A percentile compares a stretch with the other conserved stretches of the same genome.
Evolutionary conservation across 92 coral and sea anemone species (phyloP).

Genomic region (Heteractis magnifica): DNA sequence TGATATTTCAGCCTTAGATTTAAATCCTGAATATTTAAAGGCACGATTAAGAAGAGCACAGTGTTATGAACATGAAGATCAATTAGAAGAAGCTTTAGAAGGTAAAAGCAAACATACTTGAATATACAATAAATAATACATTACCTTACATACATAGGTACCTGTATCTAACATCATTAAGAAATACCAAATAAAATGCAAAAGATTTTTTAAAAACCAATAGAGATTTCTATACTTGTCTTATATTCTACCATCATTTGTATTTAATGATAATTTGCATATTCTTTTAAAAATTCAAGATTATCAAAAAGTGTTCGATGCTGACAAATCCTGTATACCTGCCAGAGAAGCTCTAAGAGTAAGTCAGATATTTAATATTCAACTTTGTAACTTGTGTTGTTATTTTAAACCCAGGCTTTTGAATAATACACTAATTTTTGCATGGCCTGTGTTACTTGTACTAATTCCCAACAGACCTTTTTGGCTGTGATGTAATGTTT

Average conservation of each 20-base stretch:
- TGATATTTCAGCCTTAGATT: constrained; percentile 64
- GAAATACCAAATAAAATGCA: no score
- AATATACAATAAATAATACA: neutral
- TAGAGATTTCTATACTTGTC: no score
- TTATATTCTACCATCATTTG: neutral
- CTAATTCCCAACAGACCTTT: no score
- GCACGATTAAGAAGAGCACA: constrained; percentile 92
- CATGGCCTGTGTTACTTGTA: no score
- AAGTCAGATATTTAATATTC: constrained; percentile 13
- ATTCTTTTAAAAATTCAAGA: constrained; percentile 37
- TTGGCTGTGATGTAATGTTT: no score
- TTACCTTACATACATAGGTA: no score
- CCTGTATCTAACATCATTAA: no score
- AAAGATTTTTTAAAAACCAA: no score
- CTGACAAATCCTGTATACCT: constrained; percentile 71
- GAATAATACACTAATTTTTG: no score
- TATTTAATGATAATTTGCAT: no score
- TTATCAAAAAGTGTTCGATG: constrained; percentile 90
- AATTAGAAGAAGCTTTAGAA: constrained; percentile 88
- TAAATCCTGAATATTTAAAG: constrained; percentile 75
- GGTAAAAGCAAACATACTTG: constrained; percentile 39
- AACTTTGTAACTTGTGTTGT: no score
- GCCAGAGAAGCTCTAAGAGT: constrained; percentile 97
- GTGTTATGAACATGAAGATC: constrained; percentile 84
- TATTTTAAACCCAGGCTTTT: no score